Percentiles rank a stretch among this genome's conserved stretches.
phyloP scores from a whole-genome alignment of 2,888 invertebrate species.

The Cheilosia soror region DNA sequence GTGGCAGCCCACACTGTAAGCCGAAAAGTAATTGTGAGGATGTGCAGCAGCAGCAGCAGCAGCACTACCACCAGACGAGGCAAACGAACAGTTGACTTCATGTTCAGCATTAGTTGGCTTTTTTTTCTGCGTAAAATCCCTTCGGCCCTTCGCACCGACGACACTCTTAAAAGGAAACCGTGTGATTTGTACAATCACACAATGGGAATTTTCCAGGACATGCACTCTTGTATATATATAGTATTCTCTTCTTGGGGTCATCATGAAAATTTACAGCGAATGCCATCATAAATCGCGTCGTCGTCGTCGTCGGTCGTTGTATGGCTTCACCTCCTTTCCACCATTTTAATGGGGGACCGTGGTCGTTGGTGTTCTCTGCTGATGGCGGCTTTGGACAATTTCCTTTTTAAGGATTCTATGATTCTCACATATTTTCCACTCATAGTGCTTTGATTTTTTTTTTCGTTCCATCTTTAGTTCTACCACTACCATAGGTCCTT shows the following conservation, averaged over 20 bases:
- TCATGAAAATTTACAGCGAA: slow-evolving; percentile 70
- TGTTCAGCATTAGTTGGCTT: slow-evolving; percentile 62
- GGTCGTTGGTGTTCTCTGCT: slow-evolving; percentile 7
- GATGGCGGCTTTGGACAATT: slow-evolving; percentile 37
- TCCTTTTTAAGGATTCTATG: slow-evolving; percentile 45
- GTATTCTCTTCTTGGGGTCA: slow-evolving; percentile 61
- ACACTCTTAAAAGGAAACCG: slow-evolving; percentile 43
- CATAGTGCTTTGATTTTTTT: slow-evolving; percentile 11
- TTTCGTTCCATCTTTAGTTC: background rate
- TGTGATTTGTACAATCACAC: slow-evolving; percentile 73
- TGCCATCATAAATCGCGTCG: slow-evolving; percentile 64
- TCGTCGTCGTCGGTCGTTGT: slow-evolving; percentile 34
- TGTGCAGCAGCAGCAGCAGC: slow-evolving; percentile 26
- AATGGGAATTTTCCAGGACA: slow-evolving; percentile 65
- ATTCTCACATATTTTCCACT: slow-evolving; percentile 60
- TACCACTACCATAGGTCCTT: slow-evolving; percentile 5
- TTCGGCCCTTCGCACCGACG: background rate
- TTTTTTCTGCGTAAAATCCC: slow-evolving; percentile 6
- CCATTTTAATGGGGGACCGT: slow-evolving; percentile 37
- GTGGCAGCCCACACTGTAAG: slow-evolving; percentile 46
- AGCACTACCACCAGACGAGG: background rate
- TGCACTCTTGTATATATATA: slow-evolving; percentile 37
- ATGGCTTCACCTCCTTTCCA: slow-evolving; percentile 10
- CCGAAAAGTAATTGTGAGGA: slow-evolving; percentile 66
- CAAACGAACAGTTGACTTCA: slow-evolving; percentile 64